A percentile compares a stretch with the other conserved stretches of the same genome.
Evolutionary conservation across 2,797 vertebrate species (phyloP).

Genomic region (Cichlasoma orientale): DNA sequence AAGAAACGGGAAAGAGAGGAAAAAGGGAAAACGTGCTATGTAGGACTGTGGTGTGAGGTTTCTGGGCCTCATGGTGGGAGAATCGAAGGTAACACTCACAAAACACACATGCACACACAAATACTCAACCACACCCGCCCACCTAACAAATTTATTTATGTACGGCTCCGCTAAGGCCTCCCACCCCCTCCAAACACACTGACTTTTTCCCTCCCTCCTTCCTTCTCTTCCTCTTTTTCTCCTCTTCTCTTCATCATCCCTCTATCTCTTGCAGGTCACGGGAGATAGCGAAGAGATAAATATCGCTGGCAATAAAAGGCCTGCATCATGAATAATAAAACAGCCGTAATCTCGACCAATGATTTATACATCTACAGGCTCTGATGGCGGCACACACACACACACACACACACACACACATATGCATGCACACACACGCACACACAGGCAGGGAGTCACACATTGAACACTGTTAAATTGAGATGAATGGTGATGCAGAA

Average conservation of each 20-base stretch:
- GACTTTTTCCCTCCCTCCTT: constrained; percentile 27
- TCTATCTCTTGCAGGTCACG: constrained; percentile 69
- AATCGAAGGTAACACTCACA: constrained; percentile 43
- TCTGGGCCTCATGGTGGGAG: constrained; percentile 49
- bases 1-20: not conserved
- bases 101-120: constrained; percentile 37
- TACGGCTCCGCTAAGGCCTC: constrained; percentile 63
- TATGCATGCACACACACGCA: constrained; percentile 40
- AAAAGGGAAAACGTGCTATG: constrained; percentile 29
- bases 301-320: constrained; percentile 84
- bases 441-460: constrained; percentile 62
- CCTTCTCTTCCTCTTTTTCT: constrained; percentile 6
- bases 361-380: constrained; percentile 83
- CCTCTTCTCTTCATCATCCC: constrained; percentile 23
- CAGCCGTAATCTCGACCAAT: constrained; percentile 81
- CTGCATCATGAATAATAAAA: constrained; percentile 88
- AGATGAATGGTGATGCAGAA: constrained; percentile 82
- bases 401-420: constrained; percentile 50
- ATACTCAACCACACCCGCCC: constrained; percentile 66
- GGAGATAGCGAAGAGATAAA: constrained; percentile 79
- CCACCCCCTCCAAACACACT: constrained; percentile 47
- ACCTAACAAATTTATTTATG: constrained; percentile 79
- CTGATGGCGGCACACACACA: constrained; percentile 68
- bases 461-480: constrained; percentile 80
- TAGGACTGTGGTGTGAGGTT: constrained; percentile 32